Conservation (phyloP, 2,888 invertebrate species). For the Pseudococcus longispinus region DNA sequence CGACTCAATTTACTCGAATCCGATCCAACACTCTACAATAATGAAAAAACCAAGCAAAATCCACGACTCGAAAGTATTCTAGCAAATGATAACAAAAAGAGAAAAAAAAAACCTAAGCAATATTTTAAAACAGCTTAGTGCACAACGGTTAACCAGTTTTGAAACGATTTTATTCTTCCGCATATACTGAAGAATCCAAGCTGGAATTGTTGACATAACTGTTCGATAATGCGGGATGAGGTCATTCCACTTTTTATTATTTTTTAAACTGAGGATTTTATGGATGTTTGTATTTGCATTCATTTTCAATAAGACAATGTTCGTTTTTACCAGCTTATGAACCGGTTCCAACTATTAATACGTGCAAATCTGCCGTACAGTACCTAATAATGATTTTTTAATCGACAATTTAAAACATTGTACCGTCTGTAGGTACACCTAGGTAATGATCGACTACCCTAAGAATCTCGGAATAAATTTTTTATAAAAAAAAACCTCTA, state of each 20-base stretch:
- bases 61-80: background rate
- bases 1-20: too few relatives aligned
- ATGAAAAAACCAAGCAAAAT: background rate
- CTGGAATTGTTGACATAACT: constrained; percentile 51
- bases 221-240: constrained; percentile 50
- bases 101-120: background rate
- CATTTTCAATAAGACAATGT: constrained; percentile 9
- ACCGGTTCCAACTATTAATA: background rate
- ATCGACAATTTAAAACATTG: background rate
- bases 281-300: constrained; percentile 23
- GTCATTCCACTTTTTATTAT: constrained; percentile 51
- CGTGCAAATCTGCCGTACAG: background rate
- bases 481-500: background rate
- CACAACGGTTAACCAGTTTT: constrained; percentile 49
- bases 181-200: constrained; percentile 28
- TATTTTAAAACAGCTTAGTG: background rate
- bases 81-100: background rate
- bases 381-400: background rate
- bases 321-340: background rate
- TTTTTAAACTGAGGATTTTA: constrained; percentile 24
- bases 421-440: background rate
- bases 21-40: background rate
- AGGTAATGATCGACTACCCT: background rate
- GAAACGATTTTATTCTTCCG: constrained; percentile 42
- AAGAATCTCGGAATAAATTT: background rate